These are phyloP conservation scores for Brachypteracias leptosomus DNA, from an alignment of 2,113 vertebrate genomes.

Conservation along the genomic window DNA sequence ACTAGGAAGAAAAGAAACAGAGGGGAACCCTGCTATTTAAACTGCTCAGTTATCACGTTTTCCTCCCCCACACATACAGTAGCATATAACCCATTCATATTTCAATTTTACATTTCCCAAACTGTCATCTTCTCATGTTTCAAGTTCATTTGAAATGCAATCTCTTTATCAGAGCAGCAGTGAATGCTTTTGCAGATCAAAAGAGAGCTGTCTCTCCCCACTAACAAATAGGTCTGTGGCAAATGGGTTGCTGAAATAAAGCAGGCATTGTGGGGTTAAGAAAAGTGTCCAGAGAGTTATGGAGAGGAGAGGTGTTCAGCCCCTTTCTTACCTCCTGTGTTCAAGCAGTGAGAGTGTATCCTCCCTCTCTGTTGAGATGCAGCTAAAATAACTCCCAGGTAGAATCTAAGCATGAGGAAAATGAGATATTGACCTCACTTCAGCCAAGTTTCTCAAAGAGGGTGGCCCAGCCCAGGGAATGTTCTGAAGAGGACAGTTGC, in stretches of 20 bases:
- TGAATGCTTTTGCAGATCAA: background rate
- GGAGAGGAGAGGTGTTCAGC: background rate
- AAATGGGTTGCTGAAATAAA: background rate
- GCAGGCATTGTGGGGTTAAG: background rate
- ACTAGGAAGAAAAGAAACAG: conserved; percentile 50
- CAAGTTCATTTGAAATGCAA: conserved; percentile 59
- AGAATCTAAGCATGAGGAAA: background rate
- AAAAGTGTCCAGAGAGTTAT: background rate
- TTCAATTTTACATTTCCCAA: conserved; percentile 55
- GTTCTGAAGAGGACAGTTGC: background rate
- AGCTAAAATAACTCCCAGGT: background rate
- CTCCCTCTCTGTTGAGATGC: background rate
- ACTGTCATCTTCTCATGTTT: conserved; percentile 53
- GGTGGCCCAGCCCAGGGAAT: background rate
- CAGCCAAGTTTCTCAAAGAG: background rate
- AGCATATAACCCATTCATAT: conserved; percentile 58
- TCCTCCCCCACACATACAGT: conserved; percentile 24
- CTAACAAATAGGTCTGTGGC: background rate
- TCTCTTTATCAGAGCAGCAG: conserved; percentile 37
- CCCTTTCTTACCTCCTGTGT: background rate
- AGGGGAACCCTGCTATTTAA: conserved; percentile 63
- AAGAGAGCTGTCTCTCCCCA: background rate
- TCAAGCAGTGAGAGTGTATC: background rate
- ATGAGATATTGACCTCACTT: background rate
- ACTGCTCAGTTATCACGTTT: conserved; percentile 48